Conservation (phyloP, 2,113 vertebrate genomes). For the Otolemur garnettii region DNA sequence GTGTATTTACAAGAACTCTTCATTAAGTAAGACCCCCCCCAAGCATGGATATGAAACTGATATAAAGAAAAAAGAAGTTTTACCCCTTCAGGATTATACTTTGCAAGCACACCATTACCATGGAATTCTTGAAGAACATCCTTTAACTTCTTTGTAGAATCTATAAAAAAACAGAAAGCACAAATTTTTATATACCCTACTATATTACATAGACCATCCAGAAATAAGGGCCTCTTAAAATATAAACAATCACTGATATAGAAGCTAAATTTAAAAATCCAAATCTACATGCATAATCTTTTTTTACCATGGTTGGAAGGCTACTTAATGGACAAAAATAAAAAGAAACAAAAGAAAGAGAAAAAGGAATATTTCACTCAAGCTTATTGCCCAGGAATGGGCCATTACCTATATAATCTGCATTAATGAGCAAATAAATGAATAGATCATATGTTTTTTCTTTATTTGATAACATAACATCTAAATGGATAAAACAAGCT, state of each 20-base stretch:
- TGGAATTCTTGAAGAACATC: slow-evolving; percentile 98
- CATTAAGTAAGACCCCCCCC: not conserved
- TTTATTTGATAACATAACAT: not conserved
- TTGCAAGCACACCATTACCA: slow-evolving; percentile 95
- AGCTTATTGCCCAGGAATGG: not conserved
- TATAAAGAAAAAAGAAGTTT: slow-evolving; percentile 80
- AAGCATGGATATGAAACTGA: not conserved
- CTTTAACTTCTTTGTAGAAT: slow-evolving; percentile 97
- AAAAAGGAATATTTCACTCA: not conserved
- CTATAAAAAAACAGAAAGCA: slow-evolving; percentile 85
- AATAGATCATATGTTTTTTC: not conserved
- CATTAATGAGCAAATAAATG: not conserved
- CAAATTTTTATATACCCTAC: slow-evolving; percentile 29
- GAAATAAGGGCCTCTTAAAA: slow-evolving; percentile 15
- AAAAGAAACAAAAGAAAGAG: not conserved
- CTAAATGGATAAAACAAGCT: not conserved
- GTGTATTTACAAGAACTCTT: slow-evolving; percentile 45
- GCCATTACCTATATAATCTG: accelerated
- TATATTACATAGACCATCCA: accelerated
- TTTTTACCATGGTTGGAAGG: not conserved
- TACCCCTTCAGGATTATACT: slow-evolving; percentile 98
- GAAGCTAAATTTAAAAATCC: not conserved
- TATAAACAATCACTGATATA: not conserved
- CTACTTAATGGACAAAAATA: not conserved
- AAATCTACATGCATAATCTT: not conserved